Evolutionary conservation across 2,113 vertebrate species (phyloP).

Genomic region (Nyctibius bracteatus): DNA sequence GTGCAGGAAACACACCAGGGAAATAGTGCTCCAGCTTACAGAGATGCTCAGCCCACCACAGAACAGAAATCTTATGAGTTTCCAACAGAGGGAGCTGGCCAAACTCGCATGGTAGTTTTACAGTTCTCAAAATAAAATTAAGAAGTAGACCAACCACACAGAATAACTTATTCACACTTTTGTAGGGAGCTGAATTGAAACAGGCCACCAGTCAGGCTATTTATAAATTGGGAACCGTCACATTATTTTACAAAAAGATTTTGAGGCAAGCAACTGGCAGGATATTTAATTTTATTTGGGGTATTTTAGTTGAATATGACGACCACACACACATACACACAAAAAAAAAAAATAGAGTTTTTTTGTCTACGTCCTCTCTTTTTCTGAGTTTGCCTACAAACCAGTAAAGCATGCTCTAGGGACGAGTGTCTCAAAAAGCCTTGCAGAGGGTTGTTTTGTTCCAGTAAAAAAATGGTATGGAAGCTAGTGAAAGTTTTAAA

Average conservation of each 20-base stretch:
- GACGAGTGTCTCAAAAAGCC: background rate
- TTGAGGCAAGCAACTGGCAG: background rate
- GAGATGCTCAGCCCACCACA: background rate
- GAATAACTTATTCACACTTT: background rate
- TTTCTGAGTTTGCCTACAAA: background rate
- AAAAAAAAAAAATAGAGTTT: background rate
- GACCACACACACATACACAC: background rate
- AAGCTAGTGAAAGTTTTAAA: background rate
- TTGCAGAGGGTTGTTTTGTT: background rate
- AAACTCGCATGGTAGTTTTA: background rate
- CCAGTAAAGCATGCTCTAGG: background rate
- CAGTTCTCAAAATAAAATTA: background rate
- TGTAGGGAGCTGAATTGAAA: background rate
- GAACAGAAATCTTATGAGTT: background rate
- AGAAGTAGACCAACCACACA: background rate
- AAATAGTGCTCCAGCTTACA: background rate
- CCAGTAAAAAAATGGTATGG: background rate
- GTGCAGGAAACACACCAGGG: background rate
- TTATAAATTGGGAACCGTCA: background rate
- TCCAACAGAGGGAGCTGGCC: background rate
- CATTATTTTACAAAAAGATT: background rate
- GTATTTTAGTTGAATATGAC: background rate
- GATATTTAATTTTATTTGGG: background rate
- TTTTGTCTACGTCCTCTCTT: background rate
- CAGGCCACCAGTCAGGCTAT: background rate